Conservation (phyloP, 2,797 vertebrate species). For the Sebastolobus alascanus region DNA sequence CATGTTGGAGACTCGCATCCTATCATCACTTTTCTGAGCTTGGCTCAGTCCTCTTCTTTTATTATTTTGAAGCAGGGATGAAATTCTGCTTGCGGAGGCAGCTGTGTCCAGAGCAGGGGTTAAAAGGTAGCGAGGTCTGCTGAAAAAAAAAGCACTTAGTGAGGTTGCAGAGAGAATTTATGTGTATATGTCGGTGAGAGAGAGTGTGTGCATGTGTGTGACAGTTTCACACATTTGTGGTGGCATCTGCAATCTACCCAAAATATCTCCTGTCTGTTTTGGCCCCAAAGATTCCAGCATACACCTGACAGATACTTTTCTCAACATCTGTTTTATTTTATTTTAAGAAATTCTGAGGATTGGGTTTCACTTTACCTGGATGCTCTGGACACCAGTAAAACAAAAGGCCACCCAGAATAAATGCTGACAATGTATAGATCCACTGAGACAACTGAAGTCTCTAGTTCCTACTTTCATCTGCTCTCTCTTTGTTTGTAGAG, state of each 20-base stretch:
- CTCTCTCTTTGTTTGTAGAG: conserved; percentile 9
- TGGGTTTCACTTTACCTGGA: not conserved
- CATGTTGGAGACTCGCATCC: conserved; percentile 68
- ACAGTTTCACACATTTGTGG: conserved; percentile 39
- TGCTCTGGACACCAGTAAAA: conserved; percentile 18
- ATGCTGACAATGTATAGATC: conserved; percentile 23
- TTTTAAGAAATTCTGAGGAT: not conserved
- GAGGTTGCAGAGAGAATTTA: conserved; percentile 41
- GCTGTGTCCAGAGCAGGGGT: conserved; percentile 61
- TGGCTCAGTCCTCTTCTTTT: conserved; percentile 5
- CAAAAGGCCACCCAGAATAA: conserved; percentile 8
- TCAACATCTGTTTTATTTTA: not conserved
- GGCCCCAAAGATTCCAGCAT: conserved; percentile 49
- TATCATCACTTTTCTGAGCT: conserved; percentile 56
- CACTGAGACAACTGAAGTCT: conserved; percentile 1
- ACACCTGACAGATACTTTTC: conserved; percentile 19
- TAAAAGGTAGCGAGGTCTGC: conserved; percentile 61
- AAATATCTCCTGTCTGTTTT: conserved; percentile 43
- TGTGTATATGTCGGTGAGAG: conserved; percentile 28
- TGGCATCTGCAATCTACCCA: conserved; percentile 42
- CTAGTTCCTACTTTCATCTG: not conserved
- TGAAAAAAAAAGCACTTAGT: conserved; percentile 72
- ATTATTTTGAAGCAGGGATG: conserved; percentile 52
- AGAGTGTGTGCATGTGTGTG: conserved; percentile 28
- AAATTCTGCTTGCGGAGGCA: conserved; percentile 65